Base-by-base conservation (phyloP, 2,888 invertebrate species). In the Macrophya annulata region DNA sequence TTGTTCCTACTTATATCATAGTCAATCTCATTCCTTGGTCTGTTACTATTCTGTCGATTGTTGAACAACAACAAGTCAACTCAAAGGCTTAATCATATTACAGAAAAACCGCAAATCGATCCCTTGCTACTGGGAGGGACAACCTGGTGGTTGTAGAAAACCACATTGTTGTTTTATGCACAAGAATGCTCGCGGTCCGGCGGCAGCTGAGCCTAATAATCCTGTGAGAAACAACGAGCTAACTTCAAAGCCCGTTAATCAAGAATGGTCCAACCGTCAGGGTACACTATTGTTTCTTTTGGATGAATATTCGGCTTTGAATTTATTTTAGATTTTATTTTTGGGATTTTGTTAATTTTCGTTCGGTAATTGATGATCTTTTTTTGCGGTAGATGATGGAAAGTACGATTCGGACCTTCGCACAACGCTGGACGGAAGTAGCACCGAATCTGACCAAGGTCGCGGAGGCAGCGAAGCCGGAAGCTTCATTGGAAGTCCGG, bases 71-170 rank as follows among this genome's bases (percentile, higher is more conserved):
- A 21, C 4, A 10, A 81, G 6, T 9, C 0, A 4, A 15, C n/a
- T 84, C n/a, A n/a, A n/a, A 55, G n/a, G 1, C 5, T n/a, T 17
- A n/a, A 55, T 85, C 81, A 86, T 86, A 76, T 93, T 94, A 8
- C 93, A 97, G 97, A 97, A 97, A 96, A 97, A 97, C 93, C 96
- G 97, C 88, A 96, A 96, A 94, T 95, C 95, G 88, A 97, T 97
- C 91, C 97, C 97, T 1, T 98, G 98, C 93, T 98, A 97, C 93
- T 98, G 97, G 97, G 98, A 98, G 94, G 96, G 95, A 88, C 97
- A 98, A 93, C 97, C 97, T 0, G 95, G 96, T 12, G 98, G 98
- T 1, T 98, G 98, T 93, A 95, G 96, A 89, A 98, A 98, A 94
- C 96, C 96, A 85, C 97, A 97, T 92, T 98, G 98, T 94, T 96